Evolutionary conservation across 1,140 invertebrate genomes (phyloP), one percentile per base, ranked within the genome.

Genomic region (Neodiprion pinetum): DNA sequence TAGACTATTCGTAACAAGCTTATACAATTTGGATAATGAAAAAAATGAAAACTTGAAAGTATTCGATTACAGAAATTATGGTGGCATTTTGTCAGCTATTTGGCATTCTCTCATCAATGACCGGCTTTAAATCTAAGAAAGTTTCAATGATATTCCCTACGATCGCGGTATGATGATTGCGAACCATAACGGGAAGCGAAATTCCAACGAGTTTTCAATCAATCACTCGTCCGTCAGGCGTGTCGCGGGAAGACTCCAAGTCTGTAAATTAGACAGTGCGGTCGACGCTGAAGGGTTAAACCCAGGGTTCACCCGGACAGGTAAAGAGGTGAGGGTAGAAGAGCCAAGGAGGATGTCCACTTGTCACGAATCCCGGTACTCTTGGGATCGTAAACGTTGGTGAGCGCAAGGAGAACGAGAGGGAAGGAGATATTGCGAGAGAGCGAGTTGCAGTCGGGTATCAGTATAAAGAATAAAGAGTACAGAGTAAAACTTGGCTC

Each of bases 401-500:
- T 7, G 53, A 12, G 9, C n/a, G 53, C 8, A 9, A 61, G n/a
- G 53, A 61, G 11, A 61, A 4, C 14, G 53, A 17, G 53, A 61
- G 53, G n/a, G 53, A 61, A 17, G 53, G n/a, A 61, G n/a, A 17
- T 14, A 61, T 9, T 40, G 28, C 28, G 28, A 17, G 53, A 61
- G n/a, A 61, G 53, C 5, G 53, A 61, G 28, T 40, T 40, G 28
- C 28, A 40, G 53, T 61, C 53, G 53, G 53, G 53, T 40, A 61
- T 61, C 53, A 61, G 53, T 61, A 61, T 61, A 17, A 61, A 61
- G 53, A 61, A 61, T 61, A 61, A 61, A 61, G 53, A 61, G 53
- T 61, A 61, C 53, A 61, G 53, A 61, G 53, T 61, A 61, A 61
- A 61, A 61, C 78, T 77, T 81, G 82, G 75, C 77, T 84, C 82